Base-by-base conservation (phyloP, 2,888 invertebrate genomes). In the Melinaea menophilus region DNA sequence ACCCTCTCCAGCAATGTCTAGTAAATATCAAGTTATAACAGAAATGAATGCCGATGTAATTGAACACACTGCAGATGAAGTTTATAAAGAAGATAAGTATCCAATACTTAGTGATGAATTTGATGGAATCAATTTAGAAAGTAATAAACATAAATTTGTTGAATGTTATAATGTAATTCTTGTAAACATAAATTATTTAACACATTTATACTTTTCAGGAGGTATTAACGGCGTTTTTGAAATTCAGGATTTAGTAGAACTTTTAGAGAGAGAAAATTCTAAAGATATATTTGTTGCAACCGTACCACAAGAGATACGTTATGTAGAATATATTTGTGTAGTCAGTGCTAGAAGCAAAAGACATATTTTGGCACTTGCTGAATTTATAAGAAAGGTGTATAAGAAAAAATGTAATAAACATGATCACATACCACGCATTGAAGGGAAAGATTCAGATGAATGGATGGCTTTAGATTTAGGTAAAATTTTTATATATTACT, bases 381-480 rank as follows among this genome's bases (percentile, higher is more conserved):
- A 94, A 71, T 95, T 95, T 85, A 93, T 97, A 0, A 91, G 94
- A 65, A 95, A 92, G 79, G 92, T 95, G 55, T 97, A 92, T 76
- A 97, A 97, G 86, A 92, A 92, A 60, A 97, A 96, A 79, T 91
- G 92, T 48, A 56, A 81, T 34, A 81, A 89, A 67, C 80, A 75
- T 22, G 97, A 98, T 79, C 71, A 80, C 31, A 86, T 95, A 74
- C 95, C 97, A 0, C 93, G 89, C 75, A 92, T 97, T 70, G 97
- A 97, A 88, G 97, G 97, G 34, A 92, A 93, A 79, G 86, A 92
- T 59, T 94, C 94, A 11, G 92, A 92, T 58, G 94, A 96, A 74
- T 98, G 98, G 98, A 92, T 96, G 84, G 97, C 97, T 31, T 77
- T 98, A 79, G 98, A 98, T 91, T 91, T 98, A 88, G 97, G 97